A percentile compares a stretch with the other conserved stretches of the same genome.
Evolutionary conservation across 2,113 vertebrate genomes (phyloP).

Genomic region (Lota lota): DNA sequence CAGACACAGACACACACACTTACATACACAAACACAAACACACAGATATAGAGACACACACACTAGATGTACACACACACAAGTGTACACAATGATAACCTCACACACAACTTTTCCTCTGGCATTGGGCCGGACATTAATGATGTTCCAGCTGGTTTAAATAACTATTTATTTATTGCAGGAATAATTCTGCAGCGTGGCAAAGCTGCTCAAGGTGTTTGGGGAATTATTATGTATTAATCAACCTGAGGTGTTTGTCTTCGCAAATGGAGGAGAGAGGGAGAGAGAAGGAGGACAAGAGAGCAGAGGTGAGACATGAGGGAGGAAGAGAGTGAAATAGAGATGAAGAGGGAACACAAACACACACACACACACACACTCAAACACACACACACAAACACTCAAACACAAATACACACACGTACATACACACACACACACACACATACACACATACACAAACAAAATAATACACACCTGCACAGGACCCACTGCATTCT

Average conservation of each 20-base stretch:
- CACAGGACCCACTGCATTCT: conserved; percentile 12
- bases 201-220: conserved; percentile 52
- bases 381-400: not conserved
- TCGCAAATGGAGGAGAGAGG: conserved; percentile 2
- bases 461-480: conserved; percentile 1
- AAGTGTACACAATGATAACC: too few relatives aligned
- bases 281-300: not conserved
- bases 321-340: conserved; percentile 13
- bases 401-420: conserved; percentile 2
- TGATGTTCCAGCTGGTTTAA: conserved; percentile 63
- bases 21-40: not conserved
- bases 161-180: conserved; percentile 63
- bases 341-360: not conserved
- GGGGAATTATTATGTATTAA: conserved; percentile 48
- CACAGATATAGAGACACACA: too few relatives aligned
- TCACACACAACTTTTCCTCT: conserved; percentile 32
- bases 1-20: not conserved
- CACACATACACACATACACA: conserved; percentile 3
- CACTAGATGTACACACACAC: too few relatives aligned
- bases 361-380: too few relatives aligned
- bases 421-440: too few relatives aligned
- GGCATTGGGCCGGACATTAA: conserved; percentile 57
- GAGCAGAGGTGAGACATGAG: not conserved
- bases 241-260: conserved; percentile 38
- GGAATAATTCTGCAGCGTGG: conserved; percentile 47